A percentile compares a stretch with the other conserved stretches of the same genome.
These are phyloP conservation scores for Diadumene lineata DNA, from an alignment of 92 coral and sea anemone species.

Conservation along the genomic window DNA sequence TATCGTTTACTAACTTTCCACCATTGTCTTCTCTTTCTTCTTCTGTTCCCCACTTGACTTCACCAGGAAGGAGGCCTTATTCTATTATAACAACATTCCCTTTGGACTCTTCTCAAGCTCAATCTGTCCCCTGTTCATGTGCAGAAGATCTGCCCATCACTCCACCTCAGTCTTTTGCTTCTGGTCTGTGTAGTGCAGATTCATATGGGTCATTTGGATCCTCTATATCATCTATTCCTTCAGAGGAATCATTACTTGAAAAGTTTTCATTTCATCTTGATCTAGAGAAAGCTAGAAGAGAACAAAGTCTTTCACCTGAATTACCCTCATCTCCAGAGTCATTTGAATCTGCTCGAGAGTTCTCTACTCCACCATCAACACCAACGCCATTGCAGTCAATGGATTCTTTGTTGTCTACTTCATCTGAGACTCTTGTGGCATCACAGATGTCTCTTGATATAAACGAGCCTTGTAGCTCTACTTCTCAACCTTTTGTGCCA, in stretches of 20 bases:
- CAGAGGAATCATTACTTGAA: slow-evolving; percentile 7
- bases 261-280: slow-evolving; percentile 11
- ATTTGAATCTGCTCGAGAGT: slow-evolving; percentile 1
- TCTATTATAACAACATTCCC: slow-evolving; percentile 27
- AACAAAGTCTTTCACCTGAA: slow-evolving; percentile 2
- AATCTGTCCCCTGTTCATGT: slow-evolving; percentile 14
- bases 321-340: slow-evolving; percentile 16
- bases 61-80: neutral
- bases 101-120: slow-evolving; percentile 25
- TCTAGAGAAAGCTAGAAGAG: neutral
- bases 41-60: slow-evolving; percentile 19
- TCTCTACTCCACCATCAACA: slow-evolving; percentile 6
- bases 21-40: slow-evolving; percentile 17
- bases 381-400: slow-evolving; percentile 2
- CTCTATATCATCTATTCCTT: slow-evolving; percentile 25
- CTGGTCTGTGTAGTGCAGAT: neutral
- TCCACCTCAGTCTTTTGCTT: slow-evolving; percentile 30
- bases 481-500: slow-evolving; percentile 11
- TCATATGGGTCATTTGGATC: slow-evolving; percentile 13
- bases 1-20: slow-evolving; percentile 19
- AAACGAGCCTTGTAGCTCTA: slow-evolving; percentile 1
- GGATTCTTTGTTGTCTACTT: slow-evolving; percentile 13
- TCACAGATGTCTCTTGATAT: slow-evolving; percentile 21
- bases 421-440: slow-evolving; percentile 24
- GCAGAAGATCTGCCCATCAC: slow-evolving; percentile 12